Evolutionary conservation across 2,888 invertebrate genomes (phyloP).

Genomic region (Acleris laterana): DNA sequence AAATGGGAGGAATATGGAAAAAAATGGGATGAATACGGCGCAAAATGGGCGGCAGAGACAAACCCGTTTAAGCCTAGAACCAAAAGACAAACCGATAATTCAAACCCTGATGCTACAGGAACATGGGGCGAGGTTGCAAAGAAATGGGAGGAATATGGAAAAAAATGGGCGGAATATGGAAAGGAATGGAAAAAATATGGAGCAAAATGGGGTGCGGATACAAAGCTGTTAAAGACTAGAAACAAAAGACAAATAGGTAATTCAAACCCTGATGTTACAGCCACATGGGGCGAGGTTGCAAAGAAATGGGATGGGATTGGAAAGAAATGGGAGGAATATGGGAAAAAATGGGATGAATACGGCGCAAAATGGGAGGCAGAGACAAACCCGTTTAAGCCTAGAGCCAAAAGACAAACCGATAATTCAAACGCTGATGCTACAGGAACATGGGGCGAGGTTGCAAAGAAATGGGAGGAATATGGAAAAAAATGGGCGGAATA

Average conservation of each 20-base stretch:
- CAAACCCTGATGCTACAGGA: background rate
- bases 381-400: background rate
- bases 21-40: background rate
- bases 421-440: background rate
- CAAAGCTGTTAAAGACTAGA: background rate
- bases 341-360: background rate
- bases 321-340: too few species aligned
- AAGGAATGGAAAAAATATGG: too few species aligned
- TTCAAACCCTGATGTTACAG: background rate
- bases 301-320: background rate
- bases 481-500: too few species aligned
- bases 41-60: background rate
- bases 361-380: background rate
- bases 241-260: background rate
- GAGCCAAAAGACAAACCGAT: background rate
- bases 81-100: background rate
- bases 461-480: too few species aligned
- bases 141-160: too few species aligned
- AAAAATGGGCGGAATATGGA: too few species aligned
- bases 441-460: background rate
- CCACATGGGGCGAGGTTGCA: background rate
- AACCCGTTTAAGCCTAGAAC: background rate
- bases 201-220: too few species aligned
- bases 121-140: background rate
- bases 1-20: slow-evolving; percentile 1